Base-by-base conservation (phyloP, 2,113 vertebrate species). In the Helogale parvula region DNA sequence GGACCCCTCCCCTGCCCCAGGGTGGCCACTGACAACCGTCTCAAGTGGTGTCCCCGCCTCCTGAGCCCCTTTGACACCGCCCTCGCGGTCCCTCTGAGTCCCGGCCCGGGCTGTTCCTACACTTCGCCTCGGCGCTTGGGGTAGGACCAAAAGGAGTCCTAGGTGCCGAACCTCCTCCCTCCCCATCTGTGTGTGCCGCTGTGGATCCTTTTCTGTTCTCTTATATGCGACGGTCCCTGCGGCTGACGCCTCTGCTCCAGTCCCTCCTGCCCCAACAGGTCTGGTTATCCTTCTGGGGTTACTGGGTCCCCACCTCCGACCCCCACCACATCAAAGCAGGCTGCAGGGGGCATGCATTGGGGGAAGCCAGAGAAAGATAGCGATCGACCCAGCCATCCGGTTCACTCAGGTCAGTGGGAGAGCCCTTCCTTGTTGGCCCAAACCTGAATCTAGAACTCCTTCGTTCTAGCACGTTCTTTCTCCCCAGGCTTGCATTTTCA, bases 281-380 rank as follows among this genome's bases (percentile, higher is more conserved):
- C 4, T 2, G 57, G 41, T 96, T 87, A 74, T 89, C 89, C 71
- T 89, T 82, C 74, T 31, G 54, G 1, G 5, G 54, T 65, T 47
- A 9, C 60, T 63, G 69, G 60, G n/a, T 60, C 6, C 23, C 25
- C 15, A 41, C 12, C 3, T 31, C 35, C 33, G 5, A 29, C 29
- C 45, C 54, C n/a, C 9, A 6, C 66, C 19, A 31, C 21, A 52
- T n/a, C 80, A 47, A 16, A 69, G 72, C 38, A 4, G 65, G 47
- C 60, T 63, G 29, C 3, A 60, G 57, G 0, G 25, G 27, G 52
- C 2, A 4, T 7, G 52, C 2, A 4, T 7, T 9, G 2, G 2
- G 33, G 77, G 5, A 31, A 14, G 31, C 19, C 17, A 9, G 19
- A 16, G 88, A 35, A 60, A 96, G 33, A 16, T 16, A 21, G 15